These are phyloP conservation scores for Poeciliopsis presidionis DNA, from an alignment of 2,797 vertebrate genomes.

Conservation along the genomic window DNA sequence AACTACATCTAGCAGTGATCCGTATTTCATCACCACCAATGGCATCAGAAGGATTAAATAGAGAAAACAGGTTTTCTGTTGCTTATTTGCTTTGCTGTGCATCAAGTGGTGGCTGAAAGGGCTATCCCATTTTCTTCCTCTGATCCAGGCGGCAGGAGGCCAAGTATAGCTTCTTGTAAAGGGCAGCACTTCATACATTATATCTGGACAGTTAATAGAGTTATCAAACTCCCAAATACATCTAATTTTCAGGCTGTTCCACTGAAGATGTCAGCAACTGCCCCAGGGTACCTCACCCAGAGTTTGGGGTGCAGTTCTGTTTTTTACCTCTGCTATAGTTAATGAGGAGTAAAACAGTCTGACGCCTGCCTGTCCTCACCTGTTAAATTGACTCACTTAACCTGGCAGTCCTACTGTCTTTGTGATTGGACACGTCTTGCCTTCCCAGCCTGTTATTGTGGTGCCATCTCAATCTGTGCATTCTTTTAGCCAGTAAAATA, in stretches of 20 bases:
- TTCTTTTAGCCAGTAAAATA: not conserved
- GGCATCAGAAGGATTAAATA: not conserved
- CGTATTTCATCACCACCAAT: not conserved
- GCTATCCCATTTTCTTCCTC: slow-evolving; percentile 41
- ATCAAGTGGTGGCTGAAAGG: slow-evolving; percentile 14
- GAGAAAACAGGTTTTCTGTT: not conserved
- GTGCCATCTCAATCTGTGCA: not conserved
- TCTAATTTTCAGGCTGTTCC: slow-evolving; percentile 30
- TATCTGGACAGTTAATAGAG: slow-evolving; percentile 21
- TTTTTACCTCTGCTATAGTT: slow-evolving; percentile 10
- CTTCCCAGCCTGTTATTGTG: not conserved
- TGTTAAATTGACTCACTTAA: slow-evolving; percentile 1
- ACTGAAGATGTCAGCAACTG: slow-evolving; percentile 28
- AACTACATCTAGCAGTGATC: not conserved
- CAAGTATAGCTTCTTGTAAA: slow-evolving; percentile 41
- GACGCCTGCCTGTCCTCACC: not conserved
- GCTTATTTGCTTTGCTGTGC: not conserved
- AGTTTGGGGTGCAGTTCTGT: slow-evolving; percentile 8
- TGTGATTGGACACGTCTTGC: not conserved
- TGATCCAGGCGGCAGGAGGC: slow-evolving; percentile 34
- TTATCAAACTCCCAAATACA: slow-evolving; percentile 24
- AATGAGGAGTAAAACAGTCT: slow-evolving; percentile 8
- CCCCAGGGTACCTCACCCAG: slow-evolving; percentile 20
- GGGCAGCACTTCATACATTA: slow-evolving; percentile 43
- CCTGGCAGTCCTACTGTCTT: not conserved